Conservation (phyloP, 2,113 vertebrate species). For the Myotis brandtii region DNA sequence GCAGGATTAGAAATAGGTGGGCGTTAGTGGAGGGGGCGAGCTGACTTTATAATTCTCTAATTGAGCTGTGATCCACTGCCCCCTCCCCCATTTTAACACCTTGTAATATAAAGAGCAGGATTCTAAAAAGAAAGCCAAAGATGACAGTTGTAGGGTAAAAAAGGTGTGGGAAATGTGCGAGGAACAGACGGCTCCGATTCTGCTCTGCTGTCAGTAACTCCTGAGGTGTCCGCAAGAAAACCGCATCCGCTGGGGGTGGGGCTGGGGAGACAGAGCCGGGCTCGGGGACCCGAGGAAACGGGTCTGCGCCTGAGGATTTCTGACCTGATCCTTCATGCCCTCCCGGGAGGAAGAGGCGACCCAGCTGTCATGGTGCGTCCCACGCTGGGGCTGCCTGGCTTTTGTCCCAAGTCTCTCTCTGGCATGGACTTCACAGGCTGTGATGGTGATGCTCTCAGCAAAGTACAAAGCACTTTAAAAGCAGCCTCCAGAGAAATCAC, state of each 20-base stretch:
- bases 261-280: not conserved
- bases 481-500: not conserved
- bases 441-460: not conserved
- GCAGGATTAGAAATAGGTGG: not conserved
- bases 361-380: not conserved
- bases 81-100: slow-evolving; percentile 50
- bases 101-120: not conserved
- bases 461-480: slow-evolving; percentile 38
- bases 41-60: not conserved
- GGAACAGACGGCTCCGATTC: slow-evolving; percentile 71
- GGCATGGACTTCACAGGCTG: not conserved
- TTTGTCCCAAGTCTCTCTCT: not conserved
- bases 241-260: not conserved
- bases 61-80: not conserved
- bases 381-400: not conserved
- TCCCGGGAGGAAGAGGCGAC: too few species aligned
- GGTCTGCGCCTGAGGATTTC: not conserved
- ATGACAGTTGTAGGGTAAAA: slow-evolving; percentile 67
- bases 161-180: slow-evolving; percentile 60
- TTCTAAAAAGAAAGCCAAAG: slow-evolving; percentile 69
- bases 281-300: not conserved
- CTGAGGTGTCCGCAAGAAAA: not conserved
- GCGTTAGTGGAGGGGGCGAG: not conserved
- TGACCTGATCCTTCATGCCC: not conserved
- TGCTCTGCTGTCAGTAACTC: slow-evolving; percentile 37